phyloP scores from a whole-genome alignment of 2,797 vertebrate species.

The Pitangus sulphuratus region DNA sequence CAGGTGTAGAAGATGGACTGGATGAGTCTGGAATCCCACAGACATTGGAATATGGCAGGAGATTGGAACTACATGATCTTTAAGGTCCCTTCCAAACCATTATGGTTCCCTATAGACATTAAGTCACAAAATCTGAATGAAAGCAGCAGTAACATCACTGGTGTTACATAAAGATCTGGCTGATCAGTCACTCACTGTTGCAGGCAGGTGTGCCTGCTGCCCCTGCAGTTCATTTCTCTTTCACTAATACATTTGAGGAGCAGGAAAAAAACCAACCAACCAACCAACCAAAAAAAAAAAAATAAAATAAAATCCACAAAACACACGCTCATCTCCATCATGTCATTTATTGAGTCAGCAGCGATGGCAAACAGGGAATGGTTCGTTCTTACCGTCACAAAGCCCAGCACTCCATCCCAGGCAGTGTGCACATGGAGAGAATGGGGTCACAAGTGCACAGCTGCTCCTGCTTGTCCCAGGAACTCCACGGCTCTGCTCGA shows the following conservation, averaged over 20 bases:
- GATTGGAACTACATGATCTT: neutral
- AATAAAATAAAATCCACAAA: neutral
- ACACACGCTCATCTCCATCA: neutral
- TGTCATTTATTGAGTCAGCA: neutral
- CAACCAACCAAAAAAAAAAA: neutral
- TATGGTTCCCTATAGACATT: neutral
- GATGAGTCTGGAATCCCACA: neutral
- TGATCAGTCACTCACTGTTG: neutral
- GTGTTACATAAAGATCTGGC: neutral
- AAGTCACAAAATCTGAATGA: neutral
- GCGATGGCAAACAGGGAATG: neutral
- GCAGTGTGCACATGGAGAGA: rapidly evolving
- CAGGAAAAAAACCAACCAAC: rapidly evolving
- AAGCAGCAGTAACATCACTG: neutral
- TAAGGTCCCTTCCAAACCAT: neutral
- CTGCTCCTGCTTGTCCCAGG: neutral
- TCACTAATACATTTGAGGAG: neutral
- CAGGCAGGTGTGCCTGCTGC: neutral
- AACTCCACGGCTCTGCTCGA: neutral
- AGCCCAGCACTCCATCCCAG: neutral
- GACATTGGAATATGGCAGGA: neutral
- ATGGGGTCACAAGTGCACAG: neutral
- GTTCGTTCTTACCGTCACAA: rapidly evolving
- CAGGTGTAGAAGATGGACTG: neutral
- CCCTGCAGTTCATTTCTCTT: neutral